phyloP scores from a whole-genome alignment of 2,888 invertebrate genomes.

The Entomobrya proxima region DNA sequence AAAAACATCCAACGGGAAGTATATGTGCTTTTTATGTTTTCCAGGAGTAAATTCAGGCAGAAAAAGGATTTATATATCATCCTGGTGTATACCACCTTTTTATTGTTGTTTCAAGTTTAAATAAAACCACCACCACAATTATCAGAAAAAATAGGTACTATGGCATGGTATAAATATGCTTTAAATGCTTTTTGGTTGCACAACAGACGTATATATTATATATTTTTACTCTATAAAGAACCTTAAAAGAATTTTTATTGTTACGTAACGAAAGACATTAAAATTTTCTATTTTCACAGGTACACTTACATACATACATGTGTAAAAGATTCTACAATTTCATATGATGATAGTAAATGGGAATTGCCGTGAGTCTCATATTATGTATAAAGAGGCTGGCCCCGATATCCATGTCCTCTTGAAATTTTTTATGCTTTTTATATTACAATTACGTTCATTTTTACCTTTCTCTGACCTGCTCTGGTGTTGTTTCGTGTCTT shows the following conservation, averaged over 20 bases:
- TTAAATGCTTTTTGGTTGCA: not conserved
- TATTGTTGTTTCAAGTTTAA: slow-evolving; percentile 27
- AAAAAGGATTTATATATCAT: not conserved
- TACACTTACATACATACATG: not conserved
- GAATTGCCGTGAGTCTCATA: not conserved
- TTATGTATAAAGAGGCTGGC: too few relatives aligned
- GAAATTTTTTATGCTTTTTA: slow-evolving; percentile 23
- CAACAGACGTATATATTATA: too few relatives aligned
- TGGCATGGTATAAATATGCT: not conserved
- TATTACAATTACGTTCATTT: slow-evolving; percentile 36
- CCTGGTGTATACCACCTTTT: not conserved
- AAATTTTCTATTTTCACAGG: not conserved
- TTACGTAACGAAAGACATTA: slow-evolving; percentile 25
- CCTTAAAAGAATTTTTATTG: slow-evolving; percentile 56
- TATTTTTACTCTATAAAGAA: slow-evolving; percentile 17
- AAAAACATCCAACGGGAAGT: slow-evolving; percentile 37
- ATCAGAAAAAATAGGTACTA: slow-evolving; percentile 14
- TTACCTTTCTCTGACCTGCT: slow-evolving; percentile 7
- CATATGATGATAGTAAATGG: not conserved
- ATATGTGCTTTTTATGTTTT: slow-evolving; percentile 23
- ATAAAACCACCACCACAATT: slow-evolving; percentile 42
- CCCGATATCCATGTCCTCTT: not conserved
- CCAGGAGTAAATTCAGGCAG: slow-evolving; percentile 28
- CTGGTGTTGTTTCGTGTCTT: slow-evolving; percentile 36
- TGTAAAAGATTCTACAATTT: not conserved